Evolutionary conservation across 2,888 invertebrate species (phyloP), one percentile per base, ranked within the genome.

Genomic region (Macaria notata): DNA sequence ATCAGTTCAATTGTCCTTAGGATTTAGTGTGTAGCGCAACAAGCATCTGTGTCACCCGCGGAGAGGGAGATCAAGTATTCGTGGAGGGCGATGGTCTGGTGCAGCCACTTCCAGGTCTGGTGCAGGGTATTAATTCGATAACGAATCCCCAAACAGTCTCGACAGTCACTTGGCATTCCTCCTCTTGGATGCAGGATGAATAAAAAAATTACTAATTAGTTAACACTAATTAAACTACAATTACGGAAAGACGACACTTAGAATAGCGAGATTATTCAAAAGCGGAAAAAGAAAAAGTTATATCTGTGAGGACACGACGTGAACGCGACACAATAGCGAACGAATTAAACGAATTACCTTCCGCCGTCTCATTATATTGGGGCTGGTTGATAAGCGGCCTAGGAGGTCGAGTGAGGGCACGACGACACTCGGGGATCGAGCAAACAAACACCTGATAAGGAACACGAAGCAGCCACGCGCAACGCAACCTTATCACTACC

Each of bases 31-130:
- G 66, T 75, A 68, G 72, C 63, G 64, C 72, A 75, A 68, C 80
- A 79, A 72, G 86, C 86, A 73, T 95, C 94, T 88, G 95, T 94
- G 88, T 95, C 94, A 77, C 95, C 94, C 70, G 96, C 93, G 66
- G 95, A 95, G 75, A 96, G 93, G 73, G 95, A 94, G 88, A 97
- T 95, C 77, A 97, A 93, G 80, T 96, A 96, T 78, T 97, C 96
- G 93, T 97, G 97, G 62, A 97, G 93, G 75, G 95, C 95, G 78
- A 96, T 95, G 68, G 97, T 97, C 88, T 97, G 97, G 86, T 97
- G 97, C 86, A 97, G 92, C 97, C 97, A 97, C 97, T 97, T 97
- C 95, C 96, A 97, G 83, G 97, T 97, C 92, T 97, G 97, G 92
- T 97, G 96, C 91, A 97, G 94, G 92, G 94, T 94, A 92, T 95